Percentiles rank a stretch among this genome's conserved stretches.
Conservation (phyloP, 2,797 vertebrate genomes). For the Poecilia picta region DNA sequence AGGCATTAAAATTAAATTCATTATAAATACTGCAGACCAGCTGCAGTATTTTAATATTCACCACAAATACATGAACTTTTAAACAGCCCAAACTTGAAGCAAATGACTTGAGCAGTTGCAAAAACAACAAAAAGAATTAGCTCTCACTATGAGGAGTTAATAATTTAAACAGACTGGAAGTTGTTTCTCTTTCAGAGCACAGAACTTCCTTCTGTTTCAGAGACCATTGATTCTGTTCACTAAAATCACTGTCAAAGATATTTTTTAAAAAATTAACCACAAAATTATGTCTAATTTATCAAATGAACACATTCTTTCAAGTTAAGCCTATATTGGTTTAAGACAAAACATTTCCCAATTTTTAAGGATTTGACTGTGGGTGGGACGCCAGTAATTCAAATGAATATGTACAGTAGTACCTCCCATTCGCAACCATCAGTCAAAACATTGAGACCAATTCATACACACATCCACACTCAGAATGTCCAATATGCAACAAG, state of each 20-base stretch:
- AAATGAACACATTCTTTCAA: not conserved
- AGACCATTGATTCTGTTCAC: not conserved
- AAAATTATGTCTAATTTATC: not conserved
- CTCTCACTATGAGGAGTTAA: conserved; percentile 8
- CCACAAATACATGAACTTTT: conserved; percentile 30
- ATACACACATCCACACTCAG: not conserved
- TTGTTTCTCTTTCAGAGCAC: not conserved
- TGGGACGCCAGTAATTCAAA: not conserved
- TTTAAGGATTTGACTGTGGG: not conserved
- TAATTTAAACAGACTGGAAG: conserved; percentile 16
- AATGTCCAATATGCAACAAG: not conserved
- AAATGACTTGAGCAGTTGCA: conserved; percentile 15
- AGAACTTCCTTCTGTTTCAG: not conserved
- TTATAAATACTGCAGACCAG: conserved; percentile 22
- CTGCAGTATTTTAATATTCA: conserved; percentile 31
- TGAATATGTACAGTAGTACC: not conserved
- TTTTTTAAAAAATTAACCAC: not conserved
- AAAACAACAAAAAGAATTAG: conserved; percentile 1
- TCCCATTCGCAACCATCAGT: not conserved
- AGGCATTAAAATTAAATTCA: conserved; percentile 35
- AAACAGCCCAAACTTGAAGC: conserved; percentile 16
- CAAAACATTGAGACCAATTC: not conserved
- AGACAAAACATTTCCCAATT: not conserved
- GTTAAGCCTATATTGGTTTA: not conserved
- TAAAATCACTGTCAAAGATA: not conserved